A percentile compares a stretch with the other conserved stretches of the same genome.
phyloP scores from a whole-genome alignment of 1,140 invertebrate species.

The Trialeurodes vaporariorum region DNA sequence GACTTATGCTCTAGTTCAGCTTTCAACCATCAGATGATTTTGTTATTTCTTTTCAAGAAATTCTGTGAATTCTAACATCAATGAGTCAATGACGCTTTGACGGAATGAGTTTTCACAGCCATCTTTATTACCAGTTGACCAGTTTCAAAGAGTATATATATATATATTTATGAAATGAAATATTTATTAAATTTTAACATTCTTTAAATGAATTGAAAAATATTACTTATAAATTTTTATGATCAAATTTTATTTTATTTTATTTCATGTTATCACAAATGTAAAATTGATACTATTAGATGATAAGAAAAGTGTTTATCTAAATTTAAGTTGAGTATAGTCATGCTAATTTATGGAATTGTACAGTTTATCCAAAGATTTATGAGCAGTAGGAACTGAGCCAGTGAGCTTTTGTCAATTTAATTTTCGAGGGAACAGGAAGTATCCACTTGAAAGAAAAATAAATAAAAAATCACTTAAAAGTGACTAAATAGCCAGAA shows the following conservation, averaged over 20 bases:
- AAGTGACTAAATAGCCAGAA: no score
- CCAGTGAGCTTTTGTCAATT: no score
- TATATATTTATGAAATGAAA: no score
- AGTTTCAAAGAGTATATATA: background rate
- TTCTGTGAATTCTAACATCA: no score
- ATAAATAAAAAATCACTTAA: no score
- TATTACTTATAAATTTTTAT: background rate
- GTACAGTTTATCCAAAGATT: background rate
- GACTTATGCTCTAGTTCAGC: no score
- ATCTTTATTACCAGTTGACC: background rate
- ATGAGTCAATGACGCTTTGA: no score
- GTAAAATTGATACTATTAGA: background rate
- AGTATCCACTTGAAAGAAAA: no score
- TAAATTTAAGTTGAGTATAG: background rate
- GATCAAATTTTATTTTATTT: constrained; percentile 1
- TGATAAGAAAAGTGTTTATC: background rate
- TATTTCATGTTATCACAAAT: background rate
- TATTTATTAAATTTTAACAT: background rate
- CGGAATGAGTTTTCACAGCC: no score
- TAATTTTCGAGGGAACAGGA: background rate
- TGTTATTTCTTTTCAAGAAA: no score
- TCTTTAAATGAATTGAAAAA: background rate
- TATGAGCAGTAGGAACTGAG: background rate
- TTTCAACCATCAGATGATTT: no score
- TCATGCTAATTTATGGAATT: background rate